Percentiles rank a stretch among this genome's conserved stretches.
Conservation (phyloP, 2,797 vertebrate species). For the Phataginus tetradactyla region DNA sequence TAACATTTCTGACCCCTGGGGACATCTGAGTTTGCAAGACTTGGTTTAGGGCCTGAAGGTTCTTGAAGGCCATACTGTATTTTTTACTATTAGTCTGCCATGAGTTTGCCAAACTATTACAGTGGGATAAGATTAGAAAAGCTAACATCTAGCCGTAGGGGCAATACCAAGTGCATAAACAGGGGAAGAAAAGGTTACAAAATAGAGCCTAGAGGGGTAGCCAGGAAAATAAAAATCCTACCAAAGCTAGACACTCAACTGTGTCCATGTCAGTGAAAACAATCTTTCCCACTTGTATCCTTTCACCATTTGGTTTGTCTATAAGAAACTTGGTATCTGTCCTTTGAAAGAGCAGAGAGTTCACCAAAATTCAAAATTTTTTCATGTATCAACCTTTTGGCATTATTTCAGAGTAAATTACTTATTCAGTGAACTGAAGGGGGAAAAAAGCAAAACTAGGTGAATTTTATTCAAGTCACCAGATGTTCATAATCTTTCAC, state of each 20-base stretch:
- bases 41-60: neutral
- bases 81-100: neutral
- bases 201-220: neutral
- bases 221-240: conserved; percentile 1
- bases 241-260: neutral
- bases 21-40: neutral
- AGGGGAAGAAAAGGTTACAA: neutral
- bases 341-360: neutral
- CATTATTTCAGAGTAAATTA: neutral
- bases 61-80: neutral
- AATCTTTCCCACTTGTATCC: neutral
- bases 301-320: neutral
- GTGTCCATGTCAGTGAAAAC: neutral
- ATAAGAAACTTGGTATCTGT: neutral
- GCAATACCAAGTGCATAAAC: neutral
- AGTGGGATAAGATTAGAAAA: neutral
- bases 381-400: neutral
- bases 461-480: neutral
- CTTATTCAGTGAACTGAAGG: neutral
- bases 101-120: neutral
- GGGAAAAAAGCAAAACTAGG: neutral
- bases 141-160: neutral
- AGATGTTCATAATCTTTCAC: neutral
- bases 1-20: neutral
- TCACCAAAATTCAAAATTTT: neutral